Conservation (phyloP, 2,113 vertebrate species). For the Ailurus styani region DNA sequence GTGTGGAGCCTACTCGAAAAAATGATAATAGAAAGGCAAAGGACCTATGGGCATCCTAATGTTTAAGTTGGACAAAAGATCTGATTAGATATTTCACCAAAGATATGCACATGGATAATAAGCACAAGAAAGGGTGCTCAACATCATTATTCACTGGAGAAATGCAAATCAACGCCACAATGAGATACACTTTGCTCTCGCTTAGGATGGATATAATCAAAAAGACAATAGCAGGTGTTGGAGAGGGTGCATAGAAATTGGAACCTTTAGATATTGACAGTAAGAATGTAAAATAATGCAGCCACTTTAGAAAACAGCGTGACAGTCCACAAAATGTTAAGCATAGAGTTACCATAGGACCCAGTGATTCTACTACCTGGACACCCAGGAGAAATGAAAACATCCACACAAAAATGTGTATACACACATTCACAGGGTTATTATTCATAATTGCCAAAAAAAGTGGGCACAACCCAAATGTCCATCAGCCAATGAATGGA, state of each 20-base stretch:
- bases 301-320: not conserved
- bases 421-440: not conserved
- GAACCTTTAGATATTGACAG: not conserved
- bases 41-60: not conserved
- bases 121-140: not conserved
- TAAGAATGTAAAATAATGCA: not conserved
- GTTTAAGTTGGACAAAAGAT: not conserved
- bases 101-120: not conserved
- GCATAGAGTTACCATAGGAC: not conserved
- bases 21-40: not conserved
- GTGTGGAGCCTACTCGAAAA: not conserved
- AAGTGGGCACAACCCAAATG: not conserved
- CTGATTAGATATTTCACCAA: not conserved
- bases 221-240: not conserved
- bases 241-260: not conserved
- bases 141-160: not conserved
- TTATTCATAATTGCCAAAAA: not conserved
- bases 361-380: not conserved
- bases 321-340: not conserved
- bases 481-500: not conserved
- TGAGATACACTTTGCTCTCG: not conserved
- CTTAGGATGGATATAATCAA: not conserved
- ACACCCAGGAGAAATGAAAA: not conserved
- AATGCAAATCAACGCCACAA: not conserved
- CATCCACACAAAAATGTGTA: not conserved